Base-by-base conservation (phyloP, 2,797 vertebrate species). In the Craterocephalus amniculus region DNA sequence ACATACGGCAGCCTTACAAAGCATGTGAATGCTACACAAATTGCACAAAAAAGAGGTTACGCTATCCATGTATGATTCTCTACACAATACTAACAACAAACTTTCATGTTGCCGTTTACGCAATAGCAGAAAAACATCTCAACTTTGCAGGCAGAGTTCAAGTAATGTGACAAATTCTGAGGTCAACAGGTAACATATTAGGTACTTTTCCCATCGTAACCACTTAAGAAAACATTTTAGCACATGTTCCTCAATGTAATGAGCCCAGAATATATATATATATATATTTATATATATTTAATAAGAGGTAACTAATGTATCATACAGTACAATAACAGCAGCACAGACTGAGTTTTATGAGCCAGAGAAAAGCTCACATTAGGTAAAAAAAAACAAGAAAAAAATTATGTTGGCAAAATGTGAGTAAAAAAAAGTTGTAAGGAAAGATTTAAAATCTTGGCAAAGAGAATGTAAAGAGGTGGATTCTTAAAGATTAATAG, bases 281-380 rank as follows among this genome's bases (percentile, higher is more conserved):
- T 48, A n/a, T 48, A 48, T 48, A 48, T 48, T n/a, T 48, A 26
- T 26, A 51, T 16, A 54, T 54, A 34, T 59, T n/a, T n/a, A n/a
- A 59, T 49, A 74, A 86, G 93, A 94, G 93, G 94, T 94, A 93
- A 93, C 83, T 77, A 81, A 93, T 82, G 87, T 89, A 83, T 89
- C 71, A 70, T 92, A 92, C 89, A 93, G 91, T 92, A 92, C 89
- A 90, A 77, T 84, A 87, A 93, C 86, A 93, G 92, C 93, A 94
- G 93, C 93, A 90, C 83, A 91, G 75, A 88, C 63, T 68, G 83
- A 77, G 71, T 66, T 79, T 83, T 66, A 69, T 68, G 81, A 88
- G 78, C 81, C 67, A 66, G 59, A 83, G 56, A 76, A 79, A 85
- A 45, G 38, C 78, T 80, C 81, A 89, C 70, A 83, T 43, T 74